Evolutionary conservation across 2,888 invertebrate species (phyloP).

Genomic region (Notodonta dromedarius): DNA sequence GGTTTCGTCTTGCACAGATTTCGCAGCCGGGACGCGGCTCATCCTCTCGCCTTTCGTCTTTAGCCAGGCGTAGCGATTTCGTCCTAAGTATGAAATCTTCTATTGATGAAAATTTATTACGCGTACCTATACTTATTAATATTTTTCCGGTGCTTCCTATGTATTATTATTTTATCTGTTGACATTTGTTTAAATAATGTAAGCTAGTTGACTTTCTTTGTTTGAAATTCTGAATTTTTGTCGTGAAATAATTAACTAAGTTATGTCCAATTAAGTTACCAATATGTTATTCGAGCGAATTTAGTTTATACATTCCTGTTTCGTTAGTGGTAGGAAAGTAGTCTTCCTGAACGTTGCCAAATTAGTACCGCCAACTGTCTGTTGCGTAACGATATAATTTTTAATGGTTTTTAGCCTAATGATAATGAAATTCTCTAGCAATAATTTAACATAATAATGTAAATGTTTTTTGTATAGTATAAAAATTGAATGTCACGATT

Average conservation of each 20-base stretch:
- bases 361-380: conserved; percentile 80
- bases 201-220: conserved; percentile 70
- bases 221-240: conserved; percentile 62
- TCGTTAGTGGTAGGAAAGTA: conserved; percentile 83
- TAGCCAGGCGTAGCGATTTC: conserved; percentile 46
- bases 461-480: conserved; percentile 83
- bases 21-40: conserved; percentile 8
- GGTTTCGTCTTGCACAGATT: conserved; percentile 1
- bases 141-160: conserved; percentile 79
- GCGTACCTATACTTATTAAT: conserved; percentile 46
- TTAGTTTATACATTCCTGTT: conserved; percentile 82
- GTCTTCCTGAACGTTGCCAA: conserved; percentile 84
- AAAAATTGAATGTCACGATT: conserved; percentile 63
- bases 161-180: conserved; percentile 77
- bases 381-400: conserved; percentile 77
- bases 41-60: conserved; percentile 14
- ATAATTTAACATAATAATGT: conserved; percentile 80
- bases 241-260: conserved; percentile 50
- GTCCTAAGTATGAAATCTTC: conserved; percentile 60
- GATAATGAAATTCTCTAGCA: conserved; percentile 82
- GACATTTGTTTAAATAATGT: conserved; percentile 73
- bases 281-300: conserved; percentile 80
- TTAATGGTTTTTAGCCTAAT: conserved; percentile 74
- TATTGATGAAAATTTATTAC: conserved; percentile 58
- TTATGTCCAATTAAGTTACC: conserved; percentile 79